These are phyloP conservation scores for Montipora efflorescens DNA, from an alignment of 64 coral and sea anemone species.

Conservation along the genomic window DNA sequence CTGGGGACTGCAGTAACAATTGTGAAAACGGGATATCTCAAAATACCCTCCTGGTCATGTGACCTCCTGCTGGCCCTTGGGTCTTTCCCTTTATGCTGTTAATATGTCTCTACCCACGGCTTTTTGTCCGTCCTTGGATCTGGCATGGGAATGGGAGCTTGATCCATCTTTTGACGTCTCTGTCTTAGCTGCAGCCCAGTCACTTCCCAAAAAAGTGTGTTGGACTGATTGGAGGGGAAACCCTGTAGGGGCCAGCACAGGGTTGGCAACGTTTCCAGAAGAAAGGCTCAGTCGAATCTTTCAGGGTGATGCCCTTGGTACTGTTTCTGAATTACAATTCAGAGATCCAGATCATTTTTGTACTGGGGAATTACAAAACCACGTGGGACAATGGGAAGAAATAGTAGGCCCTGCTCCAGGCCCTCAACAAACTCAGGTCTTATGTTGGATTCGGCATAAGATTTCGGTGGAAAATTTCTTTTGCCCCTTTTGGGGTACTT, in stretches of 20 bases:
- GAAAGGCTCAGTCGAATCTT: slow-evolving; percentile 1
- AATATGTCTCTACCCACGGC: neutral
- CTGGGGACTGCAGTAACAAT: neutral
- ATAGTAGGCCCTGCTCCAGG: neutral
- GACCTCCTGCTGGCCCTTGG: slow-evolving; percentile 30
- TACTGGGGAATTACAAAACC: neutral
- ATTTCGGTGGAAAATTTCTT: slow-evolving; percentile 34
- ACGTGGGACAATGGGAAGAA: neutral
- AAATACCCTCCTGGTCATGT: slow-evolving; percentile 57
- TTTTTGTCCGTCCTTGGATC: neutral
- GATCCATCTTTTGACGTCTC: slow-evolving; percentile 1
- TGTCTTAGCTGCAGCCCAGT: slow-evolving; percentile 6
- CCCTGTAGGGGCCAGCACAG: neutral
- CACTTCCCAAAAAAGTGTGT: neutral
- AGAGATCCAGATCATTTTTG: slow-evolving; percentile 26
- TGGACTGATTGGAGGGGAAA: neutral
- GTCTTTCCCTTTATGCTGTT: neutral
- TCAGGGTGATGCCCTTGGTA: slow-evolving; percentile 20
- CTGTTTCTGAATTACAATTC: slow-evolving; percentile 25
- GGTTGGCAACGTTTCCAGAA: neutral
- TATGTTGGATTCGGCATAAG: slow-evolving; percentile 29
- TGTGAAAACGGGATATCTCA: neutral
- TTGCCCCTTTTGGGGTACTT: slow-evolving; percentile 23
- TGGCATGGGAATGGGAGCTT: neutral
- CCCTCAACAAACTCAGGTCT: neutral